Conservation (phyloP, 2,797 vertebrate genomes). For the Arnoldichthys spilopterus region DNA sequence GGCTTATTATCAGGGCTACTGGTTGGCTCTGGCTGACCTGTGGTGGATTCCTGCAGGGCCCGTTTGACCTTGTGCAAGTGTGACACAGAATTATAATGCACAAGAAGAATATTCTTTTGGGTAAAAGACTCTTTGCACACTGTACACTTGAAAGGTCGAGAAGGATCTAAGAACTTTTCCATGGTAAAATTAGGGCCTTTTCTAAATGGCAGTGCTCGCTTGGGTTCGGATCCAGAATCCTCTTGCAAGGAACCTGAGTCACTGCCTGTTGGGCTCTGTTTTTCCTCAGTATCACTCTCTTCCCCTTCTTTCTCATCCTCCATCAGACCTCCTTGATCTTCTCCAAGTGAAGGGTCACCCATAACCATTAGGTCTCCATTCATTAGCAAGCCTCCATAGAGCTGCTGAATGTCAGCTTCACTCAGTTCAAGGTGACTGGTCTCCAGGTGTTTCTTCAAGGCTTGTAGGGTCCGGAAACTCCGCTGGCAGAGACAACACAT, state of each 20-base stretch:
- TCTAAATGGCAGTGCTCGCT: constrained; percentile 95
- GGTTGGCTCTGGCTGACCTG: constrained; percentile 94
- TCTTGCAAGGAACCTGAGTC: constrained; percentile 94
- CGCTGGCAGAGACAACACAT: constrained; percentile 99
- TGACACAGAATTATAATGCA: constrained; percentile 99
- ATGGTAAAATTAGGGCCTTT: constrained; percentile 99
- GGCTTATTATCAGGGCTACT: constrained; percentile 99
- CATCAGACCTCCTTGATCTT: constrained; percentile 91
- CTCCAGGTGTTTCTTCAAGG: constrained; percentile 97
- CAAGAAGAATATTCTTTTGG: constrained; percentile 97
- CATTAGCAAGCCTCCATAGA: constrained; percentile 94
- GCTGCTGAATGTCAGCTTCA: constrained; percentile 97
- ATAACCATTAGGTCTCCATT: constrained; percentile 95
- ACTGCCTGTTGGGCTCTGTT: constrained; percentile 96
- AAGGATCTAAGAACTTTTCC: constrained; percentile 99
- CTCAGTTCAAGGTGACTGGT: constrained; percentile 96
- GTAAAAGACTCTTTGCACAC: constrained; percentile 99
- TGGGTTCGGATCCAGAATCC: constrained; percentile 96
- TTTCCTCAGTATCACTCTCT: constrained; percentile 96
- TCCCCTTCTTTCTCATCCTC: constrained; percentile 97
- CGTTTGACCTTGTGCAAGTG: constrained; percentile 98
- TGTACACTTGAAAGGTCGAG: constrained; percentile 98
- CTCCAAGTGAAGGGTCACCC: constrained; percentile 89
- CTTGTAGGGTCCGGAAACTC: constrained; percentile 96
- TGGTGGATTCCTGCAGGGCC: constrained; percentile 95